Evolutionary conservation across 2,797 vertebrate genomes (phyloP), one percentile per base, ranked within the genome.

Genomic region (Sebastes matsubarae): DNA sequence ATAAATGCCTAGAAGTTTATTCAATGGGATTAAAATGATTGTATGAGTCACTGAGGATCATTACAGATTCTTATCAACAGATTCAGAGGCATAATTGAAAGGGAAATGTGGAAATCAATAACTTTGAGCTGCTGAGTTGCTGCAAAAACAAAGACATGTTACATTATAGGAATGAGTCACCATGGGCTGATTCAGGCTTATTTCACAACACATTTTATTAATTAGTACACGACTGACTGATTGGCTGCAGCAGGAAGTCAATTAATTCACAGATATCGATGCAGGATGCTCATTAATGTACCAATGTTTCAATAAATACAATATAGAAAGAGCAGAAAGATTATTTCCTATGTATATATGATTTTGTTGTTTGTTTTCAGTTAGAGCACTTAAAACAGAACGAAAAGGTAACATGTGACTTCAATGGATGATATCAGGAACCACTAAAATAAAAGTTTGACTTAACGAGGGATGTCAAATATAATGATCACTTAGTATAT

Each of bases 401-500:
- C 9, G n/a, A 12, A 24, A 42, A 54, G 46, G 8, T 9, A 25
- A 46, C 13, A 20, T 9, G 67, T 8, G 68, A 66, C 25, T 1
- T 34, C 27, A n/a, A 3, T n/a, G 20, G 20, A 27, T 68, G 2
- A 61, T 20, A 71, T 14, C 3, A 1, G 24, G 50, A 71, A 36
- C 20, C 50, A n/a, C 50, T 54, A 11, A 32, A 36, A 38, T 64
- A 22, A 36, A 63, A 7, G 5, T 63, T 22, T 6, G 22, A 42
- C 11, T 71, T 67, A 67, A 86, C 18, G 54, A 82, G 29, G 25
- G 46, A 32, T 61, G 63, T 77, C 52, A 65, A 84, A 74, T 72
- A 50, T 66, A 79, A 72, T 12, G 75, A 79, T 74, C 66, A 74
- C 66, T 74, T 77, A 5, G 27, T 60, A 7, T 8, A 34, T 73